Evolutionary conservation across 2,797 vertebrate species (phyloP).

Genomic region (Artibeus lituratus): DNA sequence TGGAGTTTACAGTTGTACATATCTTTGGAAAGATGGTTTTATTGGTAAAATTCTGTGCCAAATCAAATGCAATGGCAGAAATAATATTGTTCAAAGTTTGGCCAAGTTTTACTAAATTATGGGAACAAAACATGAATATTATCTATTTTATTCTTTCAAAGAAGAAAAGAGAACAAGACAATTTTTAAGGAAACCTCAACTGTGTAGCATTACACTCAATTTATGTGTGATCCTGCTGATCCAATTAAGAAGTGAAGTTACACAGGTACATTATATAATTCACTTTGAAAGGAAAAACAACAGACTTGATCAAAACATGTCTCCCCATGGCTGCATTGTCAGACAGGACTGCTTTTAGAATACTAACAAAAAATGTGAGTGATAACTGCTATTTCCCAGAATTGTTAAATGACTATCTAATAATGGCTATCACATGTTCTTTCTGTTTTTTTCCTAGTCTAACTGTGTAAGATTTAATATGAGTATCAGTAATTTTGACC

Average conservation of each 20-base stretch:
- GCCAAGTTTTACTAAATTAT: conserved; percentile 25
- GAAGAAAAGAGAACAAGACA: conserved; percentile 1
- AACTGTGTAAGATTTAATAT: conserved; percentile 68
- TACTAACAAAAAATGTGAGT: conserved; percentile 65
- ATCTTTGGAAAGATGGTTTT: not conserved
- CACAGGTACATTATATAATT: conserved; percentile 68
- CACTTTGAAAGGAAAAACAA: conserved; percentile 73
- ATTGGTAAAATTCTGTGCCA: not conserved
- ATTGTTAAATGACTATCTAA: conserved; percentile 71
- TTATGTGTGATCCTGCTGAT: conserved; percentile 67
- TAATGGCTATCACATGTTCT: conserved; percentile 58
- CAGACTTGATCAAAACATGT: conserved; percentile 75
- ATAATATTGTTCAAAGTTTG: not conserved
- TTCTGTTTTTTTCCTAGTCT: conserved; percentile 58
- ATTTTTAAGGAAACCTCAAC: conserved; percentile 64
- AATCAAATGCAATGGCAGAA: not conserved
- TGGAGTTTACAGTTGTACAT: not conserved
- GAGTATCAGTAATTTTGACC: conserved; percentile 59
- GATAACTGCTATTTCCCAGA: conserved; percentile 65
- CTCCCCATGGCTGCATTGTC: conserved; percentile 61
- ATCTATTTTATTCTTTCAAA: conserved; percentile 58
- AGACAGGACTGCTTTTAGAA: conserved; percentile 56
- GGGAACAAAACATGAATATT: not conserved
- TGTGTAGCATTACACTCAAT: conserved; percentile 60
- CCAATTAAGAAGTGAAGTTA: conserved; percentile 74